Conservation (phyloP, 2,113 vertebrate species). For the Pelodiscus sinensis region DNA sequence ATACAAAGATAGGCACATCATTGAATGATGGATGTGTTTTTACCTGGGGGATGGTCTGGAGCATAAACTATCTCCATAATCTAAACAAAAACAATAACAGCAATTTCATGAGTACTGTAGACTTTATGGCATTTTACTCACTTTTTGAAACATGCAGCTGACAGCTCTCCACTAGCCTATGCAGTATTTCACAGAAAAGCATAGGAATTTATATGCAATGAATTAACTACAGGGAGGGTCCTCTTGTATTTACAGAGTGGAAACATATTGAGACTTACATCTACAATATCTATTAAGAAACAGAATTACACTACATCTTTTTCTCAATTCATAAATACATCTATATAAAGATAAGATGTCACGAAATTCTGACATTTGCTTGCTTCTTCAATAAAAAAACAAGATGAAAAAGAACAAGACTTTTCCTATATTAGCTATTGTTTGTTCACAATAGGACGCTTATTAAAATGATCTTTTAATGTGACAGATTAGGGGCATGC, state of each 20-base stretch:
- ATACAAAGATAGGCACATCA: background rate
- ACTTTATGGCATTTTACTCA: background rate
- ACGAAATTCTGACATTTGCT: background rate
- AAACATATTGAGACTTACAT: background rate
- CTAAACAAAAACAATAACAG: background rate
- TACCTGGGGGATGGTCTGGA: background rate
- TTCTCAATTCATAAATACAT: background rate
- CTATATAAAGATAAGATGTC: background rate
- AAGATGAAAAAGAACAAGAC: fast-evolving
- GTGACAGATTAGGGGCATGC: background rate
- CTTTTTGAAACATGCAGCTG: background rate
- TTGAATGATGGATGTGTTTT: background rate
- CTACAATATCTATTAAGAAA: background rate
- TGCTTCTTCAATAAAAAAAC: background rate
- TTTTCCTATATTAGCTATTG: background rate
- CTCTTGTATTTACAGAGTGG: background rate
- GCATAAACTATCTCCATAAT: background rate
- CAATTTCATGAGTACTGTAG: background rate
- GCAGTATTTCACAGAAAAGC: background rate
- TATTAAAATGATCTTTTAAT: background rate
- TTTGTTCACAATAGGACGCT: background rate
- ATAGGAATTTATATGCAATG: background rate
- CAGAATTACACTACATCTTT: background rate
- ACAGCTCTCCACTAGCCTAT: background rate
- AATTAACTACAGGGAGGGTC: background rate